Evolutionary conservation across 2,113 vertebrate species (phyloP), one percentile per base, ranked within the genome.

Genomic region (Pteropus alecto): DNA sequence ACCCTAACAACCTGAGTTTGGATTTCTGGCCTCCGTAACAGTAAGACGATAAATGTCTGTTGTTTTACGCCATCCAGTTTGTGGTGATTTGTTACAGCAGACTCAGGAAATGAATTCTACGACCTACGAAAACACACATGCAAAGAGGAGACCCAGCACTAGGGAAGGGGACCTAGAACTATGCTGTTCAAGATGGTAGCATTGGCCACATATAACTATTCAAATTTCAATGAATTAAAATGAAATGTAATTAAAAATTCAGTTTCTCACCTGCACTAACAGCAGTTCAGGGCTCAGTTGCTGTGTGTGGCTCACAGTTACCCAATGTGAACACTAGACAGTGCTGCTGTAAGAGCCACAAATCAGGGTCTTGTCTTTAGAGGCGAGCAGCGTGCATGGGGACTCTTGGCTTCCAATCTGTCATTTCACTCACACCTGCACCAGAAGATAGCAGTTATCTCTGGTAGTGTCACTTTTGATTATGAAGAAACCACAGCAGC

Each of bases 371-470:
- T 18, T 67, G 33, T 65, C 68, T 90, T 96, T 78, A 82, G 73
- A 91, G 70, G 63, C 12, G 33, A n/a, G 14, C 11, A 18, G 65
- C 1, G 1, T 51, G 21, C 3, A 0, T 41, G n/a, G 83, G 12
- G 67, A 79, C 13, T 12, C 15, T 46, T 84, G 74, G 63, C 92
- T 97, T 87, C 94, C 19, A 70, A 84, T 88, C 77, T 79, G n/a
- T 68, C 86, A 90, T 89, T 77, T 81, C 35, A 16, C 33, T 90
- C 77, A 82, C 83, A 94, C 88, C 95, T 97, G 97, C 56, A 41
- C 41, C 13, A 3, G 93, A 90, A 96, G 94, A 94, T 74, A 95
- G 94, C 73, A 48, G 73, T 77, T 97, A 91, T 86, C 38, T 0
- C 86, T 6, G 8, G 43, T 10, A 78, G 43, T 77, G 58, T 67